Evolutionary conservation across 1,140 invertebrate species (phyloP), one percentile per base, ranked within the genome.

Genomic region (Liolophura sinensis): DNA sequence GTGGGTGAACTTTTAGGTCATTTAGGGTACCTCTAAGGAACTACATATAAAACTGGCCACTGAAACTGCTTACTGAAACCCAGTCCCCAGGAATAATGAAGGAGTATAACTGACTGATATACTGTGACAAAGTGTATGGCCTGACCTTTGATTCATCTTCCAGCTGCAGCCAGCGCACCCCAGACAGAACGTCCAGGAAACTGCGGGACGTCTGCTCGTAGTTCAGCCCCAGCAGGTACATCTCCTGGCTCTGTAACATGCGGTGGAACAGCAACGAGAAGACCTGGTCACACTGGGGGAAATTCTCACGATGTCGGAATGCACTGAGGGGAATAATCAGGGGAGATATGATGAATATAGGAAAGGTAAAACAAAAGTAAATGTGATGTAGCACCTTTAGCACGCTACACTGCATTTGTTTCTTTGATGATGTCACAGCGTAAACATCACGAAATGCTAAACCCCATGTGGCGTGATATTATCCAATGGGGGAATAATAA

Each of bases 261-360:
- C 58, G 63, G 46, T 70, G 60, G 16, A 75, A 64, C 7, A 70
- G 60, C 48, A 75, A 61, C 1, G 71, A 68, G 55, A 75, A 75
- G 55, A 75, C 54, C 62, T 75, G 74, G 57, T 75, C 71, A 27
- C 73, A 62, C 60, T 75, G 69, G 51, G 59, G 58, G 31, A 40
- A 40, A 49, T 61, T 69, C 24, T 73, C 67, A n/a, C 67, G 51
- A 27, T 65, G 40, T 51, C 67, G 51, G 57, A 75, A 75, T 49
- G 74, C 74, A 57, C 74, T 75, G 63, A 52, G 66, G 66, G n/a
- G 40, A 31, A 55, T 62, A 49, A 60, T 6, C 15, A 18, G 18
- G 22, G 49, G 31, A 40, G 25, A 52, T 67, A 40, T 3, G 9
- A 40, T 5, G 31, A 5, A 5, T 40, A 40, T 5, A 5, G 31